Percentiles rank a stretch among this genome's conserved stretches.
These are phyloP conservation scores for Pangasius mekongensis DNA, from an alignment of 2,797 vertebrate species.

Conservation along the genomic window DNA sequence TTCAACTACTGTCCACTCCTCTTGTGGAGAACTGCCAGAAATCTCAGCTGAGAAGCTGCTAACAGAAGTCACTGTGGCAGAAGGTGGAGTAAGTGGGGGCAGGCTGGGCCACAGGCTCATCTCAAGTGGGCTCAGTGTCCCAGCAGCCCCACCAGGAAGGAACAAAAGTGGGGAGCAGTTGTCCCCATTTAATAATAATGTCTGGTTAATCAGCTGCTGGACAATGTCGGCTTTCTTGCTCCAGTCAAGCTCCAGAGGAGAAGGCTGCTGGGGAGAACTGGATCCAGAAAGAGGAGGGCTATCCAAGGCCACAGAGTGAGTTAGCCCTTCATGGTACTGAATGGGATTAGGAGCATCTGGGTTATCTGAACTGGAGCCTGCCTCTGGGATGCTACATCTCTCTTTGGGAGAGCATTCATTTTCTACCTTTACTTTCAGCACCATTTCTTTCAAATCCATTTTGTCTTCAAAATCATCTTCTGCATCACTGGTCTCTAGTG, in stretches of 20 bases:
- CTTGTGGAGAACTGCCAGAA: slow-evolving; percentile 82
- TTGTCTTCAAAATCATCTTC: slow-evolving; percentile 63
- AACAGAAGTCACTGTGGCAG: slow-evolving; percentile 90
- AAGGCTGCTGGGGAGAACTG: slow-evolving; percentile 59
- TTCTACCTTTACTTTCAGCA: slow-evolving; percentile 29
- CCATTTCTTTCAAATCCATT: slow-evolving; percentile 43
- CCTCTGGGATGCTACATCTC: not conserved
- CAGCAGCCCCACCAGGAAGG: slow-evolving; percentile 71
- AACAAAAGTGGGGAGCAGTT: slow-evolving; percentile 74
- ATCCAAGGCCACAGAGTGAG: slow-evolving; percentile 26
- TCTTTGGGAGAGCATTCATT: slow-evolving; percentile 30
- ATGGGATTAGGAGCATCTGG: slow-evolving; percentile 24
- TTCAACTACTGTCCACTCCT: slow-evolving; percentile 93
- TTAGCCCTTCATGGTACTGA: not conserved
- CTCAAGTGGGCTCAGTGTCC: slow-evolving; percentile 84
- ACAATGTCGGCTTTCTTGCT: slow-evolving; percentile 84
- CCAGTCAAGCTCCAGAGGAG: slow-evolving; percentile 77
- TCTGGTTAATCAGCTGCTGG: slow-evolving; percentile 91
- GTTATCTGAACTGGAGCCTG: slow-evolving; percentile 41
- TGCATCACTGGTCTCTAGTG: slow-evolving; percentile 76
- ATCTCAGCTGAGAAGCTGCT: slow-evolving; percentile 91
- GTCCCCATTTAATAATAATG: slow-evolving; percentile 80
- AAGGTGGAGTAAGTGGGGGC: slow-evolving; percentile 84
- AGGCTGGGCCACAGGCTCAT: slow-evolving; percentile 88
- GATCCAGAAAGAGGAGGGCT: slow-evolving; percentile 38